Base-by-base conservation (phyloP, 2,797 vertebrate genomes). In the Sandelia bainsii region DNA sequence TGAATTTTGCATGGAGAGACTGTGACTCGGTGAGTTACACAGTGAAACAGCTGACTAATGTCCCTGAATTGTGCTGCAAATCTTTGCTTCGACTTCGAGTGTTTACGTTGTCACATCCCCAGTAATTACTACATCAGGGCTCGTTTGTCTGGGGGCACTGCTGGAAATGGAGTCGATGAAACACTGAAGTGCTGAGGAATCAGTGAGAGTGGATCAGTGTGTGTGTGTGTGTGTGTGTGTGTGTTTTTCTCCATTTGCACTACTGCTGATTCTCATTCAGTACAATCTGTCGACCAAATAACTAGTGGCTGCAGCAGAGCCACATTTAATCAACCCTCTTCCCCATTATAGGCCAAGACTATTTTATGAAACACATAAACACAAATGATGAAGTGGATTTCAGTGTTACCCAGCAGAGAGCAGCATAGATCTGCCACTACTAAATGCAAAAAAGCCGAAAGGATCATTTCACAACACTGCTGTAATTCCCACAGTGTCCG, bases 81-180 rank as follows among this genome's bases (percentile, higher is more conserved):
- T 58, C 12, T 62, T 27, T 46, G 45, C 71, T 17, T 23, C 6
- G 37, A 25, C 51, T 19, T n/a, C 12, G 6, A 58, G 68, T 72
- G 62, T 72, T 80, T 59, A 58, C 48, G 44, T 54, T 39, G 32
- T 62, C 62, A 62, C 62, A 63, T 72, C 58, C 54, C 49, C 54
- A 22, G 46, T 69, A 81, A 81, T 81, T 64, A 72, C 69, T 65
- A 69, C 53, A 76, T 77, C 64, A 65, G 20, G 61, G 44, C 54
- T 65, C 23, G 57, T 69, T 56, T 69, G 59, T 72, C 53, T 72
- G 42, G 59, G 57, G 63, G 48, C 37, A 39, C 60, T 25, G 59
- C 29, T 54, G 63, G 11, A 60, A 76, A 61, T 11, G 0, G 25
- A 68, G 56, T 32, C 68, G 59, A 72, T 39, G 59, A 63, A 27